A percentile compares a stretch with the other conserved stretches of the same genome.
Conservation (phyloP, 2,797 vertebrate species). For the Gastrophryne carolinensis region DNA sequence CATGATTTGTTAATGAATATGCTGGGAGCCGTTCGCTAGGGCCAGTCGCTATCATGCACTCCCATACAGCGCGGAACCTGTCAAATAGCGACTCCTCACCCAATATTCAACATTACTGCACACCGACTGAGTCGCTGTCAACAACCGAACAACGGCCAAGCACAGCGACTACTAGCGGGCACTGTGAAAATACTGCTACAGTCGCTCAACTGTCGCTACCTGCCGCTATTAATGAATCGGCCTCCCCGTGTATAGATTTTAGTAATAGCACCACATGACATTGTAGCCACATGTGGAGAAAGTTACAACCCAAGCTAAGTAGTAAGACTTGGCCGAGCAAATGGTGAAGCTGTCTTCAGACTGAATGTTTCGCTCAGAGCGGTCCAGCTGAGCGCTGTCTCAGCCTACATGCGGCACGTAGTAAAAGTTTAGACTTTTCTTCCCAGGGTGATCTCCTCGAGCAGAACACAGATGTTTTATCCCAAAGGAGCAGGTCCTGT, state of each 20-base stretch:
- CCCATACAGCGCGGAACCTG: no score
- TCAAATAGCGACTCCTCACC: no score
- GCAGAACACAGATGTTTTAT: slow-evolving; percentile 44
- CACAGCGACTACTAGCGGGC: no score
- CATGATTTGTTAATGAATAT: no score
- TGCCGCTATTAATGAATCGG: no score
- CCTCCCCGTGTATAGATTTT: background rate
- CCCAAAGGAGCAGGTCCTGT: slow-evolving; percentile 41
- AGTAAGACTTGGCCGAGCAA: background rate
- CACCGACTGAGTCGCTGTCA: no score
- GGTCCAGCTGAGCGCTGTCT: background rate
- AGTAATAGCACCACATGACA: background rate
- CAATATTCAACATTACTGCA: no score
- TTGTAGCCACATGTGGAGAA: background rate
- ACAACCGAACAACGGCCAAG: no score
- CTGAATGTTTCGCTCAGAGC: background rate
- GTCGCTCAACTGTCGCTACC: no score
- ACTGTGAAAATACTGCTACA: no score
- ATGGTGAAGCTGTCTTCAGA: background rate
- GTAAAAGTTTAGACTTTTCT: slow-evolving; percentile 11
- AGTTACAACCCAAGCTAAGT: background rate
- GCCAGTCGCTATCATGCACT: no score
- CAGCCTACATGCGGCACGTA: slow-evolving; percentile 22
- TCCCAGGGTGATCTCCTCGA: slow-evolving; percentile 27
- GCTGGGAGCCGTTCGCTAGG: no score